Evolutionary conservation across 2,113 vertebrate genomes (phyloP).

Genomic region (Ctenomys sociabilis): DNA sequence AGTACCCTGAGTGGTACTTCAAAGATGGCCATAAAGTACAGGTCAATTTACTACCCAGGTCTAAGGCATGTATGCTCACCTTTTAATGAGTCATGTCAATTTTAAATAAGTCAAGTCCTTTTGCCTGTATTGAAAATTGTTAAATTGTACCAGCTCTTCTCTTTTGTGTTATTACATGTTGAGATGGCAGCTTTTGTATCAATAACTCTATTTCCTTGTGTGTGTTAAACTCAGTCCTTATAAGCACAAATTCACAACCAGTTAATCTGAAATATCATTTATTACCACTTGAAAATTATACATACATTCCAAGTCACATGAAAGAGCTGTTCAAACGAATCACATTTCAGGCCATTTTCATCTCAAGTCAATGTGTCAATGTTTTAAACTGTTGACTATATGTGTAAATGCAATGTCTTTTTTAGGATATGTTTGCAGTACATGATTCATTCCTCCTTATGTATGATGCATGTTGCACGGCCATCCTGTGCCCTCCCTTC

Average conservation of each 20-base stretch:
- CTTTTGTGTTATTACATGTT: background rate
- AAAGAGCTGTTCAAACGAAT: background rate
- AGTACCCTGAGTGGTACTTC: background rate
- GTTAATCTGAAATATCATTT: background rate
- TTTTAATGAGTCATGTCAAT: background rate
- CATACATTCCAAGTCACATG: background rate
- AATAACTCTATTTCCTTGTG: background rate
- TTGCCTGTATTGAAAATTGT: background rate
- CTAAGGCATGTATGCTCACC: background rate
- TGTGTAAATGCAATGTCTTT: background rate
- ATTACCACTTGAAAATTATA: background rate
- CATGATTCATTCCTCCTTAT: background rate
- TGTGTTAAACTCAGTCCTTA: background rate
- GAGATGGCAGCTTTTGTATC: background rate
- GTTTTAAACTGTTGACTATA: background rate
- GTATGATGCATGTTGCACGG: accelerated
- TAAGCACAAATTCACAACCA: background rate
- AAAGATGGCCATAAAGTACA: background rate
- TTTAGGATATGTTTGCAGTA: background rate
- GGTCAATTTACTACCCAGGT: background rate
- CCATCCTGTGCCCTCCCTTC: background rate
- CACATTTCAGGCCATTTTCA: background rate
- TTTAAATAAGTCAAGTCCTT: background rate
- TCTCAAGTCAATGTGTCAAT: background rate
- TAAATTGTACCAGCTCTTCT: background rate